Evolutionary conservation across 1,140 invertebrate species (phyloP), one percentile per base, ranked within the genome.

Genomic region (Aphaenogaster floridana): DNA sequence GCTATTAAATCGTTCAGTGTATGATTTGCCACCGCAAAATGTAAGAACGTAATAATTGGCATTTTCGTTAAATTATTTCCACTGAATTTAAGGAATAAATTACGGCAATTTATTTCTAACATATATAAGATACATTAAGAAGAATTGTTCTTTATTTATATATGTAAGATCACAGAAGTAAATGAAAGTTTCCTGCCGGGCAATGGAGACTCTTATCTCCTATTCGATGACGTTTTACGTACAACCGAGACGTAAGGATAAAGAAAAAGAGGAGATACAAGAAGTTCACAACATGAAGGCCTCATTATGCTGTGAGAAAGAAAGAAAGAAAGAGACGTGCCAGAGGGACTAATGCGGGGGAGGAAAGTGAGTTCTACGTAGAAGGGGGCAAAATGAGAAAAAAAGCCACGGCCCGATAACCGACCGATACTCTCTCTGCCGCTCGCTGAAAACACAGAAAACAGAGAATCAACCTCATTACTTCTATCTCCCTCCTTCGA

Each of bases 391-490:
- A 54, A 80, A 91, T 77, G 83, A 91, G 91, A 88, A 86, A 93
- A 90, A 91, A 76, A 91, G 66, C 59, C 85, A 83, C 66, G 45
- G 72, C 4, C 92, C 90, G 94, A 95, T 95, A 95, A 94, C 90
- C 84, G 80, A 28, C 89, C 88, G 91, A 93, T 94, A 93, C 88
- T 68, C 64, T 68, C 64, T n/a, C 64, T 79, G 87, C 91, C 71
- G 89, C 88, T 92, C 91, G 93, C 90, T 93, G 86, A 93, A 95
- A 94, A 95, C 92, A 93, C 92, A 92, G 92, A 94, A 93, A 95
- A 93, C 92, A 94, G 89, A 91, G 91, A 94, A 93, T 94, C 93
- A 92, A 92, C 94, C 94, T 94, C 94, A 93, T 95, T 95, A 94
- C 94, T 95, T 94, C 91, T 94, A 94, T 95, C 94, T 92, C 85